A percentile compares a stretch with the other conserved stretches of the same genome.
Evolutionary conservation across 2,888 invertebrate genomes (phyloP).

Genomic region (Acronicta aceris): DNA sequence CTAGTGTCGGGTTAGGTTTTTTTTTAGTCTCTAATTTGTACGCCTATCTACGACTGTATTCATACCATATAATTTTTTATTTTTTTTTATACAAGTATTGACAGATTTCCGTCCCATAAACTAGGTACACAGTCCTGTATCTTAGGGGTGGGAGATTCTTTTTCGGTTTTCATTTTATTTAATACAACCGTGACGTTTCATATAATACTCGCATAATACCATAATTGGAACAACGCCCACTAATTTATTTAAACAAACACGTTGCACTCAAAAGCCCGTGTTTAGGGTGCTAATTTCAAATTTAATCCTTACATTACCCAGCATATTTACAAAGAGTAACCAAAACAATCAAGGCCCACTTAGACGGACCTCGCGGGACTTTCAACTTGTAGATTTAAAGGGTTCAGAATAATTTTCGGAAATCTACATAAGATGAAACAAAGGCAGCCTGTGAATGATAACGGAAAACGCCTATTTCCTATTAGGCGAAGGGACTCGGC

Average conservation of each 20-base stretch:
- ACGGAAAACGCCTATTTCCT: slow-evolving; percentile 83
- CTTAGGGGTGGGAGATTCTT: too few species aligned
- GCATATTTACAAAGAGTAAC: slow-evolving; percentile 54
- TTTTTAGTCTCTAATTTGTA: too few species aligned
- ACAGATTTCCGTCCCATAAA: too few species aligned
- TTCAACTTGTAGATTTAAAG: slow-evolving; percentile 70
- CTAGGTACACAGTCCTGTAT: too few species aligned
- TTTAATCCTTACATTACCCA: slow-evolving; percentile 38
- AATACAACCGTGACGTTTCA: too few species aligned
- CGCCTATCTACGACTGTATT: too few species aligned
- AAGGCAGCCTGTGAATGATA: slow-evolving; percentile 76
- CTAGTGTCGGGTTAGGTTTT: too few species aligned
- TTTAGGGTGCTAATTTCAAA: slow-evolving; percentile 18
- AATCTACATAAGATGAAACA: slow-evolving; percentile 78
- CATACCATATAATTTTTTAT: too few species aligned
- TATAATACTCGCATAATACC: too few species aligned
- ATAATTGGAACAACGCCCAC: not conserved
- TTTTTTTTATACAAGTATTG: too few species aligned
- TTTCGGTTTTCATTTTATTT: too few species aligned
- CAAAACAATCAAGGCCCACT: slow-evolving; percentile 50
- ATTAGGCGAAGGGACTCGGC: slow-evolving; percentile 72
- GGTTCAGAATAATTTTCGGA: slow-evolving; percentile 70
- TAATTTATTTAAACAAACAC: slow-evolving; percentile 22
- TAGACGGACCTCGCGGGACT: slow-evolving; percentile 46
- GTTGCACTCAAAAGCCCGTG: slow-evolving; percentile 8